phyloP scores from a whole-genome alignment of 2,113 vertebrate genomes.

The Muscicapa adusta region DNA sequence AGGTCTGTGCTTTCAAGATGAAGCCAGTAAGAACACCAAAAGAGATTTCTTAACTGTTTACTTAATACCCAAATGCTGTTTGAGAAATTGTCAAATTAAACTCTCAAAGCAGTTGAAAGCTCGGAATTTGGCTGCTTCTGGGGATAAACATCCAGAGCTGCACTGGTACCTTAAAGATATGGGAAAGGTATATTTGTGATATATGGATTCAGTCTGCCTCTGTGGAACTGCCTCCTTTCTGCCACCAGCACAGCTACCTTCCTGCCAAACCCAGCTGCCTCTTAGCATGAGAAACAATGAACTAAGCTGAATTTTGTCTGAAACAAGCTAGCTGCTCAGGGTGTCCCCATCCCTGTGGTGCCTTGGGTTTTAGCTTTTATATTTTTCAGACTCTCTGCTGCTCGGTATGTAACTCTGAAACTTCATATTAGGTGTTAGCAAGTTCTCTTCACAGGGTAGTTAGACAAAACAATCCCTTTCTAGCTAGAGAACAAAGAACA shows the following conservation, averaged over 20 bases:
- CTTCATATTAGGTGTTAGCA: no score
- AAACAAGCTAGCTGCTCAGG: not conserved
- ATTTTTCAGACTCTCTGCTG: no score
- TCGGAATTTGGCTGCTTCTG: not conserved
- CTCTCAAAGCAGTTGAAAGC: not conserved
- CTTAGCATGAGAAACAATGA: not conserved
- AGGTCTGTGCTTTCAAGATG: not conserved
- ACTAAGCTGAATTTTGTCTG: not conserved
- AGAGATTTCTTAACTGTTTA: not conserved
- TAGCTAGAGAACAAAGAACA: no score
- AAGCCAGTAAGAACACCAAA: not conserved
- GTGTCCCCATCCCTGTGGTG: rapidly evolving
- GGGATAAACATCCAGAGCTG: not conserved
- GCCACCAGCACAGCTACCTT: not conserved
- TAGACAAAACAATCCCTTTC: no score
- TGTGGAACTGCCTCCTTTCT: not conserved
- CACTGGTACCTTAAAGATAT: rapidly evolving
- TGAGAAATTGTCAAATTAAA: not conserved
- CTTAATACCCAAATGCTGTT: not conserved
- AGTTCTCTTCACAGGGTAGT: no score
- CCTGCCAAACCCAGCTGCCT: not conserved
- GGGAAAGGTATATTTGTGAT: not conserved
- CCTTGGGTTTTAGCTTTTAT: no score
- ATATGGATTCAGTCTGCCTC: rapidly evolving
- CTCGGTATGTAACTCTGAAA: no score